Evolutionary conservation across 2,797 vertebrate genomes (phyloP).

Genomic region (Anabacerthia variegaticeps): DNA sequence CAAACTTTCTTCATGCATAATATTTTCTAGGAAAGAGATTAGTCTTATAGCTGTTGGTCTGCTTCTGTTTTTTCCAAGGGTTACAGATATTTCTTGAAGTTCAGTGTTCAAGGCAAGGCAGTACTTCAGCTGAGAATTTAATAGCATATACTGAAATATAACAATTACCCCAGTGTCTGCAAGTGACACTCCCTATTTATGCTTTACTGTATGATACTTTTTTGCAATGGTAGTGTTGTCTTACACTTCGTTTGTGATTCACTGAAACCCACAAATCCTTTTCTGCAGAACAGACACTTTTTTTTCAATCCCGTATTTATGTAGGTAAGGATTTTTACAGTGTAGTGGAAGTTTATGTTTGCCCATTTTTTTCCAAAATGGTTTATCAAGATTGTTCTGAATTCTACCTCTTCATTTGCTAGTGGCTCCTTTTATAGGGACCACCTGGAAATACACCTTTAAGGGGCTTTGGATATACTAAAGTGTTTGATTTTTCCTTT

Average conservation of each 20-base stretch:
- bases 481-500: neutral
- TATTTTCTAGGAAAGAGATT: neutral
- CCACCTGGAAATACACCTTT: neutral
- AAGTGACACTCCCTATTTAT: neutral
- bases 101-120: neutral
- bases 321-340: neutral
- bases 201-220: neutral
- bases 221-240: neutral
- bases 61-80: neutral
- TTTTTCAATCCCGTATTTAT: neutral
- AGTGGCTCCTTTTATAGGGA: neutral
- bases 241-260: neutral
- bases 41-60: neutral
- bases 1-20: neutral
- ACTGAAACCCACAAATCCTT: neutral
- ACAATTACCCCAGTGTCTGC: neutral
- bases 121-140: neutral
- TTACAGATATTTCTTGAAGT: neutral
- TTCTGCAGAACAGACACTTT: neutral
- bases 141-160: neutral
- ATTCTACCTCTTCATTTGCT: neutral
- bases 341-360: neutral
- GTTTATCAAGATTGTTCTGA: neutral
- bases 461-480: neutral
- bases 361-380: accelerated